phyloP scores from a whole-genome alignment of 2,113 vertebrate genomes.

The Plectropomus leopardus region DNA sequence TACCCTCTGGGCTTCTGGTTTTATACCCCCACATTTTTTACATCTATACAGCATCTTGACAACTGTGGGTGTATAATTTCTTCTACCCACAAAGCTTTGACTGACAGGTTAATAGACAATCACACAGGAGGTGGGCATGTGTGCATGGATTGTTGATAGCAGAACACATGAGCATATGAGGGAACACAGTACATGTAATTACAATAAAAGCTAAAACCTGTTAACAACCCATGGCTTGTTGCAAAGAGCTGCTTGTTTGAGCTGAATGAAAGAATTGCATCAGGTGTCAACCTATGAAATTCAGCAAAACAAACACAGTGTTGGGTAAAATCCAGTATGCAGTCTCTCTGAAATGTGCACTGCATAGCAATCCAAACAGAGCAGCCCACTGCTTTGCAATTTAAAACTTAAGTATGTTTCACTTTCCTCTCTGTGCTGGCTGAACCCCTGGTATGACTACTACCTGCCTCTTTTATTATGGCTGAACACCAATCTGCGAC shows the following conservation, averaged over 20 bases:
- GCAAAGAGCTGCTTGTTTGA: slow-evolving; percentile 2
- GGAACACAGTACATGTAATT: background rate
- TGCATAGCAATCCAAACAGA: slow-evolving; percentile 18
- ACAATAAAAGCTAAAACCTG: background rate
- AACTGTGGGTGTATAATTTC: slow-evolving; percentile 25
- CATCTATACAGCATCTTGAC: slow-evolving; percentile 14
- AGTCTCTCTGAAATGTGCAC: slow-evolving; percentile 26
- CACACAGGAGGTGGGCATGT: background rate
- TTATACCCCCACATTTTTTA: slow-evolving; percentile 14
- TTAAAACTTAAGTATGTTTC: slow-evolving; percentile 9
- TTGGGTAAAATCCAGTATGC: background rate
- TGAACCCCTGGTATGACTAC: background rate
- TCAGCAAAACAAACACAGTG: slow-evolving; percentile 14
- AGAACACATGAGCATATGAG: background rate
- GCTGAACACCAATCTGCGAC: background rate
- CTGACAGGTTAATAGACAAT: slow-evolving; percentile 21
- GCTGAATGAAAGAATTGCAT: background rate
- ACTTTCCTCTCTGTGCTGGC: background rate
- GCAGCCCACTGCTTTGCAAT: slow-evolving; percentile 11
- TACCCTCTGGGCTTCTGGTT: background rate
- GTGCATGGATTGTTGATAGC: background rate
- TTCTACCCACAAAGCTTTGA: slow-evolving; percentile 18
- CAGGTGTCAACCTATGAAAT: background rate
- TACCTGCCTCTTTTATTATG: background rate
- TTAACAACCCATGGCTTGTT: background rate